Evolutionary conservation across 30 jellyfish, hydroid and myxozoan species (phyloP).

Genomic region (Haliclystus octoradiatus): DNA sequence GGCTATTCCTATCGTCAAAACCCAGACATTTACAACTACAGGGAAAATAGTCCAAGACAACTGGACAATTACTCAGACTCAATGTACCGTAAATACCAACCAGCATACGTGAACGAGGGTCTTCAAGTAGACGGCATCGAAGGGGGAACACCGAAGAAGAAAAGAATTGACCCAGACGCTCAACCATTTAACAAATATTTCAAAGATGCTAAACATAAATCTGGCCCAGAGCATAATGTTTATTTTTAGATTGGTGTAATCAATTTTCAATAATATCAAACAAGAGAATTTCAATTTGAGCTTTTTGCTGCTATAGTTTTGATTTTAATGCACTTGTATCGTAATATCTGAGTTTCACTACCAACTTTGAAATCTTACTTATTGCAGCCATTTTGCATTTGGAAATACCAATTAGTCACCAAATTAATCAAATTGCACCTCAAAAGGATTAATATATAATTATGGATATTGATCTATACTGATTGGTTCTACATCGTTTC

Average conservation of each 20-base stretch:
- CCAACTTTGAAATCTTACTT: too few relatives aligned
- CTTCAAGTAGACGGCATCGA: not conserved
- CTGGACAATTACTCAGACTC: not conserved
- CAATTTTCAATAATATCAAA: too few relatives aligned
- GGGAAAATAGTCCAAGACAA: not conserved
- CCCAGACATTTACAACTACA: not conserved
- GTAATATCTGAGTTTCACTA: too few relatives aligned
- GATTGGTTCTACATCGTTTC: too few relatives aligned
- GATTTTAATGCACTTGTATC: too few relatives aligned
- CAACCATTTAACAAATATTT: not conserved
- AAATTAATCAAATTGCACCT: too few relatives aligned
- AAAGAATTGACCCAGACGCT: not conserved
- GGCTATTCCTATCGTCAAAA: conserved; percentile 1
- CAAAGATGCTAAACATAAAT: not conserved
- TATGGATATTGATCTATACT: too few relatives aligned
- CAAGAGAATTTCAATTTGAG: too few relatives aligned
- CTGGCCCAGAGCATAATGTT: not conserved
- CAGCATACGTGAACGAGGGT: not conserved
- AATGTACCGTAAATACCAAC: not conserved
- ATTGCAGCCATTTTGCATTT: too few relatives aligned
- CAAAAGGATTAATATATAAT: too few relatives aligned
- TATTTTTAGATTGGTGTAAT: not conserved
- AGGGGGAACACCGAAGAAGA: not conserved
- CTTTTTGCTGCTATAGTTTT: too few relatives aligned
- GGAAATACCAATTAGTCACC: too few relatives aligned